Base-by-base conservation (phyloP, 2,797 vertebrate species). In the Ispidina lecontei region DNA sequence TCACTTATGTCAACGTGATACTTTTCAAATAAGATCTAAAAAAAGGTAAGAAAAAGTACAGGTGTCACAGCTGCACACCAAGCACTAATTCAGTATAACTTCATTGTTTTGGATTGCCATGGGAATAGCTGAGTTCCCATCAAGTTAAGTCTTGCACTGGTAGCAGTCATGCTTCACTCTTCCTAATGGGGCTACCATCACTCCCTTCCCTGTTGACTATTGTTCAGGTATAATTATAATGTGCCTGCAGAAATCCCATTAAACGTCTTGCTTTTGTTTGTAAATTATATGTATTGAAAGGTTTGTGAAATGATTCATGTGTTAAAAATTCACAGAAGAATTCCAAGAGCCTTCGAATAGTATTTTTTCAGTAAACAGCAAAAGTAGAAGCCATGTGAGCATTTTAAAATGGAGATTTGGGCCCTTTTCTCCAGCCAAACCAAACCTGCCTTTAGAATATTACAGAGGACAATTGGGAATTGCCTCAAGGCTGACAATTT, bases 101-200 rank as follows among this genome's bases (percentile, higher is more conserved):
- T 84, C 79, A 51, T 39, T 82, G 79, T 96, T 89, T 93, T 91
- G 83, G 90, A 81, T 77, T 69, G 76, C 69, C 69, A 49, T 72
- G 84, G 83, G 87, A 81, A 88, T 84, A 85, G 29, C 68, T 78
- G 33, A 90, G 60, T 75, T 94, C 78, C 68, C 95, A 94, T 90
- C 88, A 93, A 90, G 87, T 95, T 82, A 94, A 67, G 84, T 89
- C 91, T 95, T 92, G 89, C 89, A 95, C 29, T 81, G 87, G 87
- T 86, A 90, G 78, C 93, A 84, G 87, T 81, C 65, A 87, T 71
- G 71, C 65, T 89, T 87, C 74, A 85, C 56, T 93, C 89, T 90
- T 91, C 74, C 79, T 93, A 94, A 95, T 92, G 92, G 69, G 21
- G 71, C 90, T 83, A 84, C 90, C 80, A 93, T 91, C 84, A 88